phyloP scores from a whole-genome alignment of 2,888 invertebrate species.

The Allolobophora icterica region DNA sequence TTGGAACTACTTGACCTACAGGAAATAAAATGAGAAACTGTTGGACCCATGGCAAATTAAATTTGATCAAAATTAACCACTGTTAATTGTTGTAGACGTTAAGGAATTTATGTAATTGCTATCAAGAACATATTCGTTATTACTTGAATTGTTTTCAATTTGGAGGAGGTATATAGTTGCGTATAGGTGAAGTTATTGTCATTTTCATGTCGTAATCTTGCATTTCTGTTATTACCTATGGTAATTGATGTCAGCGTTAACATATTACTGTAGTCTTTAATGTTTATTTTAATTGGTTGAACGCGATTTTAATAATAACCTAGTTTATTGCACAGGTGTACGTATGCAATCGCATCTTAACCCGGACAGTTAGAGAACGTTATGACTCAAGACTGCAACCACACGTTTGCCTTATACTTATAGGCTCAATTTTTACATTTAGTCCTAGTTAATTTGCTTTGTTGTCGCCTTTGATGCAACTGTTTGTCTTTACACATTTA shows the following conservation, averaged over 20 bases:
- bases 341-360: not conserved
- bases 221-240: not conserved
- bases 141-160: not conserved
- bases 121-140: not conserved
- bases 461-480: not conserved
- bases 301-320: not conserved
- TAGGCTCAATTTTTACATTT: not conserved
- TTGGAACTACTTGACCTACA: not conserved
- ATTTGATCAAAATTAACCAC: not conserved
- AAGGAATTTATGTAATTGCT: not conserved
- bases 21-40: not conserved
- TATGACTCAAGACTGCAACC: not conserved
- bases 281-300: not conserved
- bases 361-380: not conserved
- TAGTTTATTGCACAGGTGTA: not conserved
- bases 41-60: not conserved
- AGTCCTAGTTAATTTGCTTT: not conserved
- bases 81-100: not conserved
- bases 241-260: not conserved
- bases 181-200: not conserved
- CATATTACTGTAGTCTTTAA: not conserved
- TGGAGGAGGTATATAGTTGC: not conserved
- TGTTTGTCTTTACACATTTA: not conserved
- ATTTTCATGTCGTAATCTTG: not conserved
- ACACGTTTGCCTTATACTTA: too few species aligned